Evolutionary conservation across 2,888 invertebrate genomes (phyloP).

Genomic region (Tribolium freemani): DNA sequence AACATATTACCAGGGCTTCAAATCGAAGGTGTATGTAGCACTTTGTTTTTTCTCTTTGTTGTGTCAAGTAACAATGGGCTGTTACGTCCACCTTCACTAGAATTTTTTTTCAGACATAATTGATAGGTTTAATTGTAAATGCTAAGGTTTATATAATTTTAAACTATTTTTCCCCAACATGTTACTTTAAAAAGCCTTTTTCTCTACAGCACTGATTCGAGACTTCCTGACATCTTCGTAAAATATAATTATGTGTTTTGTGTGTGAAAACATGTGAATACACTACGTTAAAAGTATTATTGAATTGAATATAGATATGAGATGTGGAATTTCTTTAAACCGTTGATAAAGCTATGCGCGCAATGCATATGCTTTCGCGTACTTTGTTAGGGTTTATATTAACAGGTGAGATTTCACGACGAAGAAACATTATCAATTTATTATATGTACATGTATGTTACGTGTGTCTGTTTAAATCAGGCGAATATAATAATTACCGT

Average conservation of each 20-base stretch:
- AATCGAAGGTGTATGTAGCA: slow-evolving; percentile 38
- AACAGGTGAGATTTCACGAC: slow-evolving; percentile 67
- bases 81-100: slow-evolving; percentile 39
- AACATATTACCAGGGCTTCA: slow-evolving; percentile 2
- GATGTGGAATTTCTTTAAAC: slow-evolving; percentile 57
- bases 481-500: slow-evolving; percentile 9
- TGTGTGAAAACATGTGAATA: slow-evolving; percentile 64
- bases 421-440: slow-evolving; percentile 58
- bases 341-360: slow-evolving; percentile 67
- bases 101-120: slow-evolving; percentile 2
- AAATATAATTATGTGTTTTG: slow-evolving; percentile 66
- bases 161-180: slow-evolving; percentile 45
- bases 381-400: slow-evolving; percentile 62
- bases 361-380: slow-evolving; percentile 69
- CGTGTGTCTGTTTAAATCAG: slow-evolving; percentile 16
- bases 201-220: slow-evolving; percentile 67
- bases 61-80: slow-evolving; percentile 2
- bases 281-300: slow-evolving; percentile 53
- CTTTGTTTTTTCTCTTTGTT: background rate
- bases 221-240: slow-evolving; percentile 64
- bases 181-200: slow-evolving; percentile 63
- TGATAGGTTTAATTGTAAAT: slow-evolving; percentile 9
- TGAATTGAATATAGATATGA: slow-evolving; percentile 48
- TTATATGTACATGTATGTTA: slow-evolving; percentile 44
- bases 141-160: slow-evolving; percentile 30